Evolutionary conservation across 1,140 invertebrate genomes (phyloP), one percentile per base, ranked within the genome.

Genomic region (Drosophila punjabiensis): DNA sequence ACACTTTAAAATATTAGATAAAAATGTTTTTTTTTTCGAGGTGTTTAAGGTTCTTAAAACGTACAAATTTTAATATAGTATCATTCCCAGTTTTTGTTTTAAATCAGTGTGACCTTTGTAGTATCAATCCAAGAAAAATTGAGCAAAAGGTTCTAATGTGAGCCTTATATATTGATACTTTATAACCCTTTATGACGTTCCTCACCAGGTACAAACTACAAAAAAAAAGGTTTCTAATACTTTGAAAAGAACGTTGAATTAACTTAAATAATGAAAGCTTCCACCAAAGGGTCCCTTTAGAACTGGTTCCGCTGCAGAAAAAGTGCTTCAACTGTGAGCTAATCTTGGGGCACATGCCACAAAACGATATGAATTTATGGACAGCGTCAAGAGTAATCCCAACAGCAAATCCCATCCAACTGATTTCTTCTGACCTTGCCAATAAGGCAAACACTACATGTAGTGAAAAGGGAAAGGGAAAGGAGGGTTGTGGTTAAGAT

Each of bases 281-380:
- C 10, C n/a, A 24, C 24, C 3, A 18, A 18, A 3, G 16, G 4
- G 11, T 30, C 13, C 58, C 10, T 28, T n/a, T 4, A 13, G 16
- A 63, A 28, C 59, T 37, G 47, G 56, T 47, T 62, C 10, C 32
- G 10, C 41, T 10, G 18, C 28, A 16, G 5, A 14, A 18, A 7
- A 5, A 24, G 13, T 43, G 3, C 37, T n/a, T 30, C 65, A 50
- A 53, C 52, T n/a, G 14, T 47, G 39, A 33, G 67, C 56, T 53
- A 73, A 71, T 74, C 55, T 62, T 39, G 37, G 37, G 67, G 56
- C 67, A 61, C 69, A 63, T 33, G 73, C 69, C 73, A 74, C 50
- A 32, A 64, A 43, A 43, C 50, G 56, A 74, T 64, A 74, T 74
- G 59, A 76, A 76, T 76, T 74, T 76, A 76, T 76, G 62, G 70